Evolutionary conservation across 1,140 invertebrate species (phyloP), one percentile per base, ranked within the genome.

Genomic region (Zaprionus inermis): DNA sequence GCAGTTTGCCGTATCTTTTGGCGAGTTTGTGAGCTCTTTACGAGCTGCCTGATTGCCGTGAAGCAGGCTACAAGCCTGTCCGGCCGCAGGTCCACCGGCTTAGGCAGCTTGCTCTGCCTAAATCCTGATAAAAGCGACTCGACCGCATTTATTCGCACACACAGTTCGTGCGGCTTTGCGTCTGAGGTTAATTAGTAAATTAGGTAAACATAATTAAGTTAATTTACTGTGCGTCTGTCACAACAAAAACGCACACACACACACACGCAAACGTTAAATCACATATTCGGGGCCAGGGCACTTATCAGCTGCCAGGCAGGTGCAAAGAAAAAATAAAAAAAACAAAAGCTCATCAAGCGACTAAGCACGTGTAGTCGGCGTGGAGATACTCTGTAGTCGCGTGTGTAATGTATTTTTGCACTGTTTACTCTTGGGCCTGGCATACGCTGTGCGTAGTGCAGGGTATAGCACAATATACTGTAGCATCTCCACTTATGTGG

Each of bases 171-270:
- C 52, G 83, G 79, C 65, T 69, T 73, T 73, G 7, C 65, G 49
- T 70, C 68, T 72, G 65, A 76, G 80, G 78, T 79, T 89, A 89
- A 89, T 89, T 76, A 89, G 77, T 76, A 89, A 89, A 90, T 89
- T 89, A 89, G 80, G 85, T 84, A 89, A 89, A 89, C 81, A 89
- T 89, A 89, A 89, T 89, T 84, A 89, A 81, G 67, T 78, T 89
- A 89, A 89, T 89, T 80, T 78, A 76, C 64, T 55, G 72, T 44
- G 61, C 70, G 54, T 63, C 60, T 67, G 76, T 54, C 32, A 67
- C 76, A 82, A 66, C 60, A 74, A 71, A 66, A 77, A 72, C 52
- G 72, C 46, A 60, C 41, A 55, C 52, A 70, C 36, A 59, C 49
- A 65, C 32, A 52, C 49, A 66, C 38, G 49, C 49, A 66, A 49